Evolutionary conservation across 92 coral and sea anemone genomes (phyloP).

Genomic region (Parazoanthus darwini): DNA sequence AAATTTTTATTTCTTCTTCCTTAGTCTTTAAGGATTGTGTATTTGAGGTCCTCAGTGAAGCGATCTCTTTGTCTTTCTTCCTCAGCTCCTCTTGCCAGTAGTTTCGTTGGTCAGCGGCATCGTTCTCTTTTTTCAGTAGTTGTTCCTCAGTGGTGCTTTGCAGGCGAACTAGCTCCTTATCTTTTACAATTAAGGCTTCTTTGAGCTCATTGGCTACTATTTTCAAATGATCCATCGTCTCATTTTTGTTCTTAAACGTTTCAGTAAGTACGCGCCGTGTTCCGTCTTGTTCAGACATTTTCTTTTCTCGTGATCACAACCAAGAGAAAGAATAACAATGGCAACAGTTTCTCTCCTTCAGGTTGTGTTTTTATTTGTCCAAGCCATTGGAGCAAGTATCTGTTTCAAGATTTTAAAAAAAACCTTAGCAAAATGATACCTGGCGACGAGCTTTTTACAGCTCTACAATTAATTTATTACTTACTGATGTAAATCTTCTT

Average conservation of each 20-base stretch:
- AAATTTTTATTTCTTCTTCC: constrained; percentile 47
- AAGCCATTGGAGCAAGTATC: not conserved
- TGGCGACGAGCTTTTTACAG: no score
- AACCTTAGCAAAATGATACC: no score
- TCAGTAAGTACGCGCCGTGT: not conserved
- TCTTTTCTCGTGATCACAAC: not conserved
- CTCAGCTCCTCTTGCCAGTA: constrained; percentile 63
- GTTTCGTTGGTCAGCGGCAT: constrained; percentile 24
- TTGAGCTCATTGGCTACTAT: constrained; percentile 31
- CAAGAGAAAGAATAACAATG: not conserved
- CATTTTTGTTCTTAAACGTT: constrained; percentile 7
- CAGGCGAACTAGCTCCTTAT: constrained; percentile 20
- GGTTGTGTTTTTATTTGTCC: not conserved
- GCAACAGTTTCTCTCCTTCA: not conserved
- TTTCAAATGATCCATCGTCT: constrained; percentile 17
- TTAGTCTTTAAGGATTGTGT: constrained; percentile 38
- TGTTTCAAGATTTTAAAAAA: not conserved
- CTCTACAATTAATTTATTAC: no score
- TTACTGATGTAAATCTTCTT: no score
- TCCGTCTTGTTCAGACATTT: constrained; percentile 3
- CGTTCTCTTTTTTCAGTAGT: not conserved
- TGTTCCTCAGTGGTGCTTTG: constrained; percentile 5
- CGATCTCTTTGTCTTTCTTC: constrained; percentile 50
- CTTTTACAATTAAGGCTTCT: constrained; percentile 27
- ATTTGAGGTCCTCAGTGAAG: constrained; percentile 40